Conservation (phyloP, 2,888 invertebrate species). For the Amphipoea oculea region DNA sequence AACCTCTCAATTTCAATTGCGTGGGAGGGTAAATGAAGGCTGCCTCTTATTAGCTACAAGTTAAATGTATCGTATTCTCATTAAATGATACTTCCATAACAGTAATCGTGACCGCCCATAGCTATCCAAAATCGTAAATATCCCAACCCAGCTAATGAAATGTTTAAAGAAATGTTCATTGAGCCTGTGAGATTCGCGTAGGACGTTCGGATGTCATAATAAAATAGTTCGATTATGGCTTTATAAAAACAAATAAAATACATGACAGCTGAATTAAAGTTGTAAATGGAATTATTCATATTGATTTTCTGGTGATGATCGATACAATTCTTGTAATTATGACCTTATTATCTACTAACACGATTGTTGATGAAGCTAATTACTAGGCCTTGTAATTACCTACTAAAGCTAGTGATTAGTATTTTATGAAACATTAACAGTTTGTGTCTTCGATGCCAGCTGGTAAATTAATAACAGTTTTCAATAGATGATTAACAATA, state of each 20-base stretch:
- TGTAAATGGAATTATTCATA: slow-evolving; percentile 42
- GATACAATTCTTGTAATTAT: slow-evolving; percentile 37
- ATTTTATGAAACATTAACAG: slow-evolving; percentile 39
- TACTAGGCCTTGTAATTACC: slow-evolving; percentile 19
- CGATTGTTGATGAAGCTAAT: slow-evolving; percentile 23
- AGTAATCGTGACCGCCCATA: slow-evolving; percentile 82
- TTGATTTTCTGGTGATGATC: slow-evolving; percentile 38
- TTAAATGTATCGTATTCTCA: slow-evolving; percentile 74
- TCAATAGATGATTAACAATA: slow-evolving; percentile 73
- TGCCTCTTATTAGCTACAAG: slow-evolving; percentile 67
- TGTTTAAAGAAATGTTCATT: slow-evolving; percentile 74
- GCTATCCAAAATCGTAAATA: slow-evolving; percentile 80
- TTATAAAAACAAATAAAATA: slow-evolving; percentile 74
- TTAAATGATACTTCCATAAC: slow-evolving; percentile 72
- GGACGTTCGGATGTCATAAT: slow-evolving; percentile 78
- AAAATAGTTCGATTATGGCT: slow-evolving; percentile 76
- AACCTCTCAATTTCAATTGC: slow-evolving; percentile 61
- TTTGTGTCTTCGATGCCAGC: slow-evolving; percentile 68
- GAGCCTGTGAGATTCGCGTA: slow-evolving; percentile 74
- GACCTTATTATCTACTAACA: slow-evolving; percentile 27
- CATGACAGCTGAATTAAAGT: slow-evolving; percentile 57
- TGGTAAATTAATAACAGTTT: slow-evolving; percentile 74
- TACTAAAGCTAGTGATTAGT: slow-evolving; percentile 24
- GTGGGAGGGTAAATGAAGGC: slow-evolving; percentile 72
- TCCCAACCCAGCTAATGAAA: slow-evolving; percentile 76